These are phyloP conservation scores for Philhelius pedissequus DNA, from an alignment of 2,888 invertebrate genomes.

Conservation along the genomic window DNA sequence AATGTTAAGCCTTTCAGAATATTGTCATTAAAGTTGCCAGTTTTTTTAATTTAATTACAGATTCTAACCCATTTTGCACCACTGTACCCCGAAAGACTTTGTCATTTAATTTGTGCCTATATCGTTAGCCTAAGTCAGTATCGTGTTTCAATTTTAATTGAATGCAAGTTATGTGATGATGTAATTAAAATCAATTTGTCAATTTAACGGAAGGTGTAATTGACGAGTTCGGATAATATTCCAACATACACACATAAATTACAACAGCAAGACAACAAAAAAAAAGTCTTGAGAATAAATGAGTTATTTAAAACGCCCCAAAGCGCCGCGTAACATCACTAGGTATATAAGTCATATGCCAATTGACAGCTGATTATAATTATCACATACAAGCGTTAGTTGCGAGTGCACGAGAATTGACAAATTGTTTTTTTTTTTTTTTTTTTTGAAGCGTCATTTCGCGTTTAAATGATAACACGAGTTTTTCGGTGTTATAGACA, in stretches of 20 bases:
- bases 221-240: conserved; percentile 58
- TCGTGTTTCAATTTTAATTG: conserved; percentile 55
- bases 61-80: not conserved
- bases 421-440: conserved; percentile 16
- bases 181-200: conserved; percentile 67
- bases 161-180: conserved; percentile 64
- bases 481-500: conserved; percentile 8
- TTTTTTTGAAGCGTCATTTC: conserved; percentile 20
- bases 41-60: not conserved
- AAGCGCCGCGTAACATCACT: conserved; percentile 13
- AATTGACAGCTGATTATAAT: conserved; percentile 48
- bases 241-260: not conserved
- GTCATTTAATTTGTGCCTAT: conserved; percentile 15
- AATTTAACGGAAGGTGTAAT: conserved; percentile 68
- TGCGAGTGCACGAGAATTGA: conserved; percentile 20
- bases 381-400: conserved; percentile 18
- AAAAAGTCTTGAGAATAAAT: conserved; percentile 9
- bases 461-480: conserved; percentile 42
- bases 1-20: too few relatives aligned
- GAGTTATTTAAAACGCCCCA: conserved; percentile 22
- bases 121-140: conserved; percentile 8
- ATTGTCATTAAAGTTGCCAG: not conserved
- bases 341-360: conserved; percentile 42
- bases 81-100: not conserved
- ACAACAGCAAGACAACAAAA: conserved; percentile 2